Conservation (phyloP, 1,140 invertebrate genomes). For the Trachymyrmex septentrionalis region DNA sequence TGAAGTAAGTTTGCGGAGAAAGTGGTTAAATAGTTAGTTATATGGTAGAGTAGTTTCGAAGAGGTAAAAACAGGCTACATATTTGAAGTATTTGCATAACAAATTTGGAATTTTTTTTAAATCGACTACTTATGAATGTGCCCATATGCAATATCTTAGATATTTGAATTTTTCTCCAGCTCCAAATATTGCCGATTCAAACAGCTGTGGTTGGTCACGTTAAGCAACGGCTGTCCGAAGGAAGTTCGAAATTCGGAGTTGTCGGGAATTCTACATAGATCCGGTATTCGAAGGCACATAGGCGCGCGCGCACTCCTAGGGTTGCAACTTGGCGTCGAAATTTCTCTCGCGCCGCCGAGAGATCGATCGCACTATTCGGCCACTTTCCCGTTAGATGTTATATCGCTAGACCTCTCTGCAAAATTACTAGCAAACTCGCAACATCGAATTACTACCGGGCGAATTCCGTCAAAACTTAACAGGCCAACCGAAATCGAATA, state of each 20-base stretch:
- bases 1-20: not conserved
- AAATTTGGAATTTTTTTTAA: not conserved
- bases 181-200: constrained; percentile 13
- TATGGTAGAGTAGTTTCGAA: not conserved
- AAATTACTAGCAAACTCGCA: constrained; percentile 53
- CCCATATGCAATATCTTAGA: not conserved
- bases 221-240: constrained; percentile 43
- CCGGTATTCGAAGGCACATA: constrained; percentile 26
- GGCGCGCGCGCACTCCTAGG: not conserved
- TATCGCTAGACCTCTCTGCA: constrained; percentile 52
- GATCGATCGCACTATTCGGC: constrained; percentile 37
- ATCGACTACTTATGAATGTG: not conserved
- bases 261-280: constrained; percentile 27
- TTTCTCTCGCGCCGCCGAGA: constrained; percentile 24
- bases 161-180: constrained; percentile 19
- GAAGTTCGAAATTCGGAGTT: constrained; percentile 39
- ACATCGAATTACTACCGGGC: constrained; percentile 56
- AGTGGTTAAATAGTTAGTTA: not conserved
- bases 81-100: not conserved
- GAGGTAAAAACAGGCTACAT: not conserved
- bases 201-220: constrained; percentile 30
- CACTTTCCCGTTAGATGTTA: constrained; percentile 46
- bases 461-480: constrained; percentile 60
- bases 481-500: constrained; percentile 30
- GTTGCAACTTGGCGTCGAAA: constrained; percentile 40